Evolutionary conservation across 2,888 invertebrate species (phyloP).

Genomic region (Drosophila atripex): DNA sequence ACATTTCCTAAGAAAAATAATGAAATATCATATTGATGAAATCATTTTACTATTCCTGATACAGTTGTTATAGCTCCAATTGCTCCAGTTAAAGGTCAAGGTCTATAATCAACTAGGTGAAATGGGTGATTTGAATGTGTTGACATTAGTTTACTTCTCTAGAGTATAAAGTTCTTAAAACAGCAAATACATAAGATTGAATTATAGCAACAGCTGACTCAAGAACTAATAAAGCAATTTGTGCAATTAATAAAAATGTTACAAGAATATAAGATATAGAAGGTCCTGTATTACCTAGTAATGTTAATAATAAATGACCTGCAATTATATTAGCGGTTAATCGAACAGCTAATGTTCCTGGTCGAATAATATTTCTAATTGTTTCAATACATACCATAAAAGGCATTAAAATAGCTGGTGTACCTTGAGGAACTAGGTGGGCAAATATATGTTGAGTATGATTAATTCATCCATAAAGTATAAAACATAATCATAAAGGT

Average conservation of each 20-base stretch:
- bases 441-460: too few relatives aligned
- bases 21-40: conserved; percentile 85
- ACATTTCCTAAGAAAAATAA: conserved; percentile 85
- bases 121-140: conserved; percentile 86
- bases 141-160: conserved; percentile 85
- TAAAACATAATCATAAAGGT: too few relatives aligned
- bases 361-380: too few relatives aligned
- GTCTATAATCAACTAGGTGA: conserved; percentile 88
- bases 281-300: conserved; percentile 79
- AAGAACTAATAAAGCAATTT: conserved; percentile 84
- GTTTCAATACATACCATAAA: too few relatives aligned
- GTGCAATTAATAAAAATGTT: conserved; percentile 79
- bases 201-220: conserved; percentile 86
- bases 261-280: conserved; percentile 63
- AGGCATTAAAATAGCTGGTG: too few relatives aligned
- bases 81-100: conserved; percentile 87
- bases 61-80: conserved; percentile 86
- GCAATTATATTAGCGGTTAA: too few relatives aligned
- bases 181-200: conserved; percentile 87
- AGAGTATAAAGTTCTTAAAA: conserved; percentile 88
- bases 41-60: conserved; percentile 87
- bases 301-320: too few relatives aligned
- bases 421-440: too few relatives aligned
- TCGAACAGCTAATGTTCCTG: too few relatives aligned
- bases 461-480: too few relatives aligned